Conservation (phyloP, 2,113 vertebrate species). For the Vulpes vulpes region DNA sequence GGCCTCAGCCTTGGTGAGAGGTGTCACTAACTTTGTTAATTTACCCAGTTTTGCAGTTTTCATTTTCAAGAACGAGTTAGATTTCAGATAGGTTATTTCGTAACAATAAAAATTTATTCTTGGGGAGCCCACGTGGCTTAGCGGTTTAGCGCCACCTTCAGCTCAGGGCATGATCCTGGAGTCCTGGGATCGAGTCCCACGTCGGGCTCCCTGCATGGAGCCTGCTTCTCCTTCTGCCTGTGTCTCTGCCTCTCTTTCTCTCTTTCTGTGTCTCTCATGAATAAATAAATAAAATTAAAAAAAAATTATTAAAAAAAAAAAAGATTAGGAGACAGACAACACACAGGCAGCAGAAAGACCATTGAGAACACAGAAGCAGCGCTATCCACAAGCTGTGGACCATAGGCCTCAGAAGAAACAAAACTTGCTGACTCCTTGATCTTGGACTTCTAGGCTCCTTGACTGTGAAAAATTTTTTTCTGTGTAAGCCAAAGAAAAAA, state of each 20-base stretch:
- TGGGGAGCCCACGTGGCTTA: no score
- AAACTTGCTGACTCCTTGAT: neutral
- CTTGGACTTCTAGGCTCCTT: neutral
- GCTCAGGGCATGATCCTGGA: no score
- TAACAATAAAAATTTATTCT: neutral
- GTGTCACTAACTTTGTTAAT: neutral
- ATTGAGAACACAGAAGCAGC: neutral
- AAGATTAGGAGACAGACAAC: neutral
- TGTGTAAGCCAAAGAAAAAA: neutral
- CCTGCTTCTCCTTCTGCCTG: no score
- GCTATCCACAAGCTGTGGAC: neutral
- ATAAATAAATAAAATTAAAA: no score
- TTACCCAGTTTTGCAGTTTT: slow-evolving; percentile 32
- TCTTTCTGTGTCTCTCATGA: no score
- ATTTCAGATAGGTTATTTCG: slow-evolving; percentile 43
- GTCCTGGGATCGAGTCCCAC: no score
- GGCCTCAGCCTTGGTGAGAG: neutral
- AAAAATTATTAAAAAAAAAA: neutral
- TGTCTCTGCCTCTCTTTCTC: no score
- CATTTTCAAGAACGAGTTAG: slow-evolving; percentile 26
- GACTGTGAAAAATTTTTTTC: neutral
- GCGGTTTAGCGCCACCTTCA: no score
- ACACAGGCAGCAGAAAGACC: neutral
- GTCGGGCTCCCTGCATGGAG: no score
- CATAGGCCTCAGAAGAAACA: neutral